Evolutionary conservation across 2,888 invertebrate species (phyloP), one percentile per base, ranked within the genome.

Genomic region (Arctia plantaginis): DNA sequence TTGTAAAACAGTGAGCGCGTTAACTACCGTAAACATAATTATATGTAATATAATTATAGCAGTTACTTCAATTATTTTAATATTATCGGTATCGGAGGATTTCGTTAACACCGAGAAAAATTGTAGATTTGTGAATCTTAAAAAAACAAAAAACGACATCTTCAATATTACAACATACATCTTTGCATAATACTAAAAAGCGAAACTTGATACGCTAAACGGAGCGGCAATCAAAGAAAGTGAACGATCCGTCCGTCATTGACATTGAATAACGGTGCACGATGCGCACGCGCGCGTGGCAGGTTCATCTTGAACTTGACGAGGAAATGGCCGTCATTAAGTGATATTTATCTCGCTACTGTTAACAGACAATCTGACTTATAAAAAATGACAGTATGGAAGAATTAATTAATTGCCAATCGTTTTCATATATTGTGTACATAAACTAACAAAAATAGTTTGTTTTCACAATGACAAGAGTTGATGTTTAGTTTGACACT

Each of bases 221-320:
- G 82, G 84, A 83, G 84, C 88, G 89, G 89, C 89, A 88, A 85
- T 81, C 73, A 88, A 89, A 76, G 92, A 94, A 93, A 93, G 93
- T 89, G 87, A 91, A 86, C 80, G 79, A 88, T 88, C 83, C 81
- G 93, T 88, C 83, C 81, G 93, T 91, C 92, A 93, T 91, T 94
- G 93, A 93, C 92, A 93, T 93, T 93, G 91, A 90, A 82, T 87
- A 85, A 88, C 85, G 81, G 80, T 70, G 72, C 71, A 74, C 85
- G 88, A 86, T 86, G 88, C 88, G 90, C 85, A 78, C 69, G 85
- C 87, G 83, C 84, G 82, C 85, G 85, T 80, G 82, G 80, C 76
- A 85, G 84, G 74, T 87, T 93, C 92, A 88, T 94, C 94, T 94
- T 94, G 95, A 94, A 94, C 95, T 95, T 95, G 93, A 76, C 41